phyloP scores from a whole-genome alignment of 2,113 vertebrate genomes.

The Xenopus laevis region DNA sequence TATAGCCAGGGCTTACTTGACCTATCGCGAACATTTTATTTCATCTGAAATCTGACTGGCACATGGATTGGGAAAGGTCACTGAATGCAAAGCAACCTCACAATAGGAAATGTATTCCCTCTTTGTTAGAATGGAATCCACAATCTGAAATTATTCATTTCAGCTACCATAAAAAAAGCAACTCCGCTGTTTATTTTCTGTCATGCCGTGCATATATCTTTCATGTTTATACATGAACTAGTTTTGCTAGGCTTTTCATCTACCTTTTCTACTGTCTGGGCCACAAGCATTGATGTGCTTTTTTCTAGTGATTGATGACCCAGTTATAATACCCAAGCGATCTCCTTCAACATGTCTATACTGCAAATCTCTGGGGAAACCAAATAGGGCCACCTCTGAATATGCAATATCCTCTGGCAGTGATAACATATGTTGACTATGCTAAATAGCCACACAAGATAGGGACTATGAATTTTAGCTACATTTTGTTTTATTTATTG shows the following conservation, averaged over 20 bases:
- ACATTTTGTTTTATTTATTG: too few relatives aligned
- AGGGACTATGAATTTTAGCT: not conserved
- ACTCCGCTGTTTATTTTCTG: not conserved
- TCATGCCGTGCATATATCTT: not conserved
- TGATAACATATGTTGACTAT: conserved; percentile 37
- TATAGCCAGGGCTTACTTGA: not conserved
- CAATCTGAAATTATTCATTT: conserved; percentile 4
- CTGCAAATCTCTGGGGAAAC: conserved; percentile 20
- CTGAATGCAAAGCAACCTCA: conserved; percentile 1
- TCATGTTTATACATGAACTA: conserved; percentile 3
- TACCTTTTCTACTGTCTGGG: conserved; percentile 1
- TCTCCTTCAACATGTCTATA: conserved; percentile 28
- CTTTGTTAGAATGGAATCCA: not conserved
- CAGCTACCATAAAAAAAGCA: not conserved
- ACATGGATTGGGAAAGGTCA: conserved; percentile 8
- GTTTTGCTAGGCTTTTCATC: not conserved
- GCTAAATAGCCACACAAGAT: conserved; percentile 8
- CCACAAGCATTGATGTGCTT: conserved; percentile 5
- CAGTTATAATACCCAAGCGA: conserved; percentile 33
- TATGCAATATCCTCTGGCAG: conserved; percentile 40
- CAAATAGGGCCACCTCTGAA: conserved; percentile 18
- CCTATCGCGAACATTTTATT: conserved; percentile 5
- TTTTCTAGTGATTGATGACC: conserved; percentile 39
- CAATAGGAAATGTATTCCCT: not conserved
- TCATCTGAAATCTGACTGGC: not conserved